Percentiles rank a stretch among this genome's conserved stretches.
These are phyloP conservation scores for Drosophila parvula DNA, from an alignment of 1,140 invertebrate genomes.

Conservation along the genomic window DNA sequence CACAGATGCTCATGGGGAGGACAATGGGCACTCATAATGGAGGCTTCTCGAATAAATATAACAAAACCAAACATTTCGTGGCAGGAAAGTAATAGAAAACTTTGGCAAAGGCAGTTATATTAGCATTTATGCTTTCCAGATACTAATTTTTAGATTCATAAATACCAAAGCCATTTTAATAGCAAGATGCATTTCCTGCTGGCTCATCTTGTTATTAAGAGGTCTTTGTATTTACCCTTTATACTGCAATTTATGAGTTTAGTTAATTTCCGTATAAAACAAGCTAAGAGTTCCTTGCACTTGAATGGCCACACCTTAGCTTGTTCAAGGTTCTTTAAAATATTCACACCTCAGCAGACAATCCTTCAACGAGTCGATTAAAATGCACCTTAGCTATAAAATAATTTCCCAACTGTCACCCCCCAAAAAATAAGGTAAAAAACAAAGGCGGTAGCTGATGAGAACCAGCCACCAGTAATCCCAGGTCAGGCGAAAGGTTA, in stretches of 20 bases:
- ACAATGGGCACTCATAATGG: conserved; percentile 42
- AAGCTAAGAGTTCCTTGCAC: conserved; percentile 7
- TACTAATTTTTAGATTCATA: background rate
- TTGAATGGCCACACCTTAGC: conserved; percentile 14
- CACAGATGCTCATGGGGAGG: conserved; percentile 26
- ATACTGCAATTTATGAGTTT: background rate
- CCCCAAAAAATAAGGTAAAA: background rate
- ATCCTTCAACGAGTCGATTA: background rate
- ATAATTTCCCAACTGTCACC: conserved; percentile 14
- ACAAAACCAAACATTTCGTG: background rate
- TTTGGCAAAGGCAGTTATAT: background rate
- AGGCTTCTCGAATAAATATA: conserved; percentile 17
- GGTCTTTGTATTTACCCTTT: rapidly evolving
- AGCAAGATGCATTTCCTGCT: too few species aligned
- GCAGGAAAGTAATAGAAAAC: background rate
- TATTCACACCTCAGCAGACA: conserved; percentile 40
- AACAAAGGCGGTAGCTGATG: conserved; percentile 15
- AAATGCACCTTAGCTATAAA: conserved; percentile 8
- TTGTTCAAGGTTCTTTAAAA: conserved; percentile 29
- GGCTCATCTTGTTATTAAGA: too few species aligned
- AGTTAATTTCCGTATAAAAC: background rate
- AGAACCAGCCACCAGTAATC: conserved; percentile 31
- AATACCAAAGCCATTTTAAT: too few species aligned
- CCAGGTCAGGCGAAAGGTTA: conserved; percentile 77
- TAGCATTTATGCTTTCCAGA: background rate